phyloP scores from a whole-genome alignment of 2,797 vertebrate species.

The Spinus olivaceus region DNA sequence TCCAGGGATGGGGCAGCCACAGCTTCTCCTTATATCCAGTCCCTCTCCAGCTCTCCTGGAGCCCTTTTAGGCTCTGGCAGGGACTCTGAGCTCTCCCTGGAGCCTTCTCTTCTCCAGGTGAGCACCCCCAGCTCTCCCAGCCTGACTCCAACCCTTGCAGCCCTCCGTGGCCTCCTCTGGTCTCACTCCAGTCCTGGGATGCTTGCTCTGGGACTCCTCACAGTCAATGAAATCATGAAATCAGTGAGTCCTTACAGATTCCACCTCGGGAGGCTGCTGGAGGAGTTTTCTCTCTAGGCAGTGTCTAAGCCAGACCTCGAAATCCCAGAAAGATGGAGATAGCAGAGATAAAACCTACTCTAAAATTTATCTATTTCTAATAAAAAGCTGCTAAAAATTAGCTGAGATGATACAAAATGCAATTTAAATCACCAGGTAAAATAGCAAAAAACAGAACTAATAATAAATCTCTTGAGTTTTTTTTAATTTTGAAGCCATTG shows the following conservation, averaged over 20 bases:
- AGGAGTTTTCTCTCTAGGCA: neutral
- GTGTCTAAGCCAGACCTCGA: neutral
- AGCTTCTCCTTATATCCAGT: neutral
- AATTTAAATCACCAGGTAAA: neutral
- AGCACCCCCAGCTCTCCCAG: neutral
- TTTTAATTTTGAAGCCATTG: neutral
- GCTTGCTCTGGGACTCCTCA: neutral
- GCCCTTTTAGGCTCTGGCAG: fast-evolving
- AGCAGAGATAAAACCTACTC: neutral
- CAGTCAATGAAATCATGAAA: fast-evolving
- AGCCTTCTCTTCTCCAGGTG: neutral
- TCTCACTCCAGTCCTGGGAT: fast-evolving
- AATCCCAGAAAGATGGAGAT: neutral
- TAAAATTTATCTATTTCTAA: neutral
- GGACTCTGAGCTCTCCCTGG: neutral
- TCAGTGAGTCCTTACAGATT: neutral
- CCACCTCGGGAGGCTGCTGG: neutral
- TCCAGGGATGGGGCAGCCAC: neutral
- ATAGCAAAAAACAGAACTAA: neutral
- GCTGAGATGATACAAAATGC: neutral
- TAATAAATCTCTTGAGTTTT: fast-evolving
- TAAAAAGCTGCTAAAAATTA: neutral
- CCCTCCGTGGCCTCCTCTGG: fast-evolving
- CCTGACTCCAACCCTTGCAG: neutral
- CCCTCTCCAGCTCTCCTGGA: neutral